Evolutionary conservation across 2,888 invertebrate species (phyloP), one percentile per base, ranked within the genome.

Genomic region (Muschampia staudingeri): DNA sequence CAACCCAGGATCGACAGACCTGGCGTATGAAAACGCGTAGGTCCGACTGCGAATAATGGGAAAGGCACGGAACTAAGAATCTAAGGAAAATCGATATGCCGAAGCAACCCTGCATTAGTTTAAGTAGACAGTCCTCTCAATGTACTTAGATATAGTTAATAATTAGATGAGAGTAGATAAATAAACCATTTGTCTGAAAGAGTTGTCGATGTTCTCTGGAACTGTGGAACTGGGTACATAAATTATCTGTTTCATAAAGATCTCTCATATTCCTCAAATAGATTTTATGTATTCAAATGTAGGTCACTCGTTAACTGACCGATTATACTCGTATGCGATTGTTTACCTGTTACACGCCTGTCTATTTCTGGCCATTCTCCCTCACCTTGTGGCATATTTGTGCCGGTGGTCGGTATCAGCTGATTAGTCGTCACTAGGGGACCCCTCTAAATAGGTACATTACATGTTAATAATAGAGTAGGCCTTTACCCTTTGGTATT

Each of bases 291-390:
- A 25, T n/a, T 78, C 42, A 44, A 44, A 71, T 34, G 40, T 42
- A 72, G 78, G 72, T 78, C 78, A 72, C 61, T 19, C 61, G 72
- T 78, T 44, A 65, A 34, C 25, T 72, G 65, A 79, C 78, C 78
- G 61, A 78, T 78, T 72, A 72, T 52, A 71, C 30, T 69, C 56
- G 56, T 25, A 69, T 69, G 30, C 40, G 44, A 65, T 44, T 71
- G 40, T 73, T 65, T 78, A 72, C 61, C 65, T 72, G 61, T 19
- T 79, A 73, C 79, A 76, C 76, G 42, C 40, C 44, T n/a, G 65
- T 72, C 34, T 72, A 79, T 79, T 79, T 72, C 65, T 16, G 19
- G 78, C 72, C 40, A 76, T 76, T 76, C 67, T 79, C 78, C 61
- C 78, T 72, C 65, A 72, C 44, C 79, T 72, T 34, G 72, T 48